Conservation (phyloP, 2,797 vertebrate genomes). For the Poliocrania exsul region DNA sequence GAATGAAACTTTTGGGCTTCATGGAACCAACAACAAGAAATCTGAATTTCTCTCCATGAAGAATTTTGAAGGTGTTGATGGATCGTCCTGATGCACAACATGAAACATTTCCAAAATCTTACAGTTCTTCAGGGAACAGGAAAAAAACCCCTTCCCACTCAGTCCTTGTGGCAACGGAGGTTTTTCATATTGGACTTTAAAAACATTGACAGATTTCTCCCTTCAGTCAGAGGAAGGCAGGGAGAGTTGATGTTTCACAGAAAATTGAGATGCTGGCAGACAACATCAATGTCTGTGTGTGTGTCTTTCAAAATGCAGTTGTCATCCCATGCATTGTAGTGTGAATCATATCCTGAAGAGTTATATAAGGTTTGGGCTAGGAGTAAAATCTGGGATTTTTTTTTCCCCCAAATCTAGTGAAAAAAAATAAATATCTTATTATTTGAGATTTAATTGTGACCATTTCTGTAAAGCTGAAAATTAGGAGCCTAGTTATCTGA, state of each 20-base stretch:
- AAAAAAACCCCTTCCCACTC: conserved; percentile 46
- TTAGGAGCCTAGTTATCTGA: not conserved
- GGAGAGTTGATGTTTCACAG: not conserved
- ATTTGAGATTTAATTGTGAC: not conserved
- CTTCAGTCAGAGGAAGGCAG: conserved; percentile 8
- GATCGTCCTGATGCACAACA: not conserved
- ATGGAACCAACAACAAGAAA: not conserved
- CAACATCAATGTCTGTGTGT: conserved; percentile 4
- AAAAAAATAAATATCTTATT: not conserved
- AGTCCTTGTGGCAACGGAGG: not conserved
- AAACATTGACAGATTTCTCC: conserved; percentile 58
- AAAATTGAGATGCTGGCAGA: conserved; percentile 46
- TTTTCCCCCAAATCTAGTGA: not conserved
- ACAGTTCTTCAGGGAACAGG: conserved; percentile 23
- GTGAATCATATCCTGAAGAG: not conserved
- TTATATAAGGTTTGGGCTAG: not conserved
- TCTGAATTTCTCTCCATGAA: not conserved
- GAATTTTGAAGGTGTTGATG: not conserved
- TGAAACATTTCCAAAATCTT: conserved; percentile 27
- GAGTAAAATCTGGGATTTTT: not conserved
- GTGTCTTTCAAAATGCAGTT: conserved; percentile 31
- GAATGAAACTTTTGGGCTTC: rapidly evolving
- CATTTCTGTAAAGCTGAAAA: not conserved
- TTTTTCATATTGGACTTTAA: not conserved
- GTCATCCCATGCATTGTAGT: not conserved